Evolutionary conservation across 2,888 invertebrate species (phyloP).

Genomic region (Ophion ventricosus): DNA sequence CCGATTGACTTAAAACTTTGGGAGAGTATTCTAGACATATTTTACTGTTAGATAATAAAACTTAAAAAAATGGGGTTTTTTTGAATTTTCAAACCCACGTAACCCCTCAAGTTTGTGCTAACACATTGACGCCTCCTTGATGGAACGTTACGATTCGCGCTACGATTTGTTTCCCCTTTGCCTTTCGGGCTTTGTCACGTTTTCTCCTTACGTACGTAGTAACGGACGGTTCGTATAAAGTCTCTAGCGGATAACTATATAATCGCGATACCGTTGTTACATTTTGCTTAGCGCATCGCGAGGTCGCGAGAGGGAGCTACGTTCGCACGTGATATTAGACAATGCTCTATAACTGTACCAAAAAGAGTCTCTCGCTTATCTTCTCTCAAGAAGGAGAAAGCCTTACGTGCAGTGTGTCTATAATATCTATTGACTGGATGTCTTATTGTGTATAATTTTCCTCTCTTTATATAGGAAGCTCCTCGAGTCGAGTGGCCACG

Average conservation of each 20-base stretch:
- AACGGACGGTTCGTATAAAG: conserved; percentile 31
- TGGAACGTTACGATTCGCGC: conserved; percentile 12
- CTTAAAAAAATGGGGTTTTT: too few relatives aligned
- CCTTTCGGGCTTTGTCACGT: conserved; percentile 15
- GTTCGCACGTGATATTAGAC: conserved; percentile 29
- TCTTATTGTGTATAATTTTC: conserved; percentile 47
- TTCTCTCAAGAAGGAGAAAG: conserved; percentile 53
- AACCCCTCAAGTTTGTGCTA: background rate
- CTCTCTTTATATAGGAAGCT: conserved; percentile 8
- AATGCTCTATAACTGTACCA: conserved; percentile 32
- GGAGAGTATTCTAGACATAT: too few relatives aligned
- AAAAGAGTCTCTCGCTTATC: conserved; percentile 36
- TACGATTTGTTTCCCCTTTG: conserved; percentile 21
- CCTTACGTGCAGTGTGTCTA: conserved; percentile 21
- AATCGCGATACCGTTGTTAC: conserved; percentile 58
- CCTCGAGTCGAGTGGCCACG: background rate
- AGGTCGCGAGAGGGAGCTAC: conserved; percentile 28
- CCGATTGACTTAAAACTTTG: too few relatives aligned
- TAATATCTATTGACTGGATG: conserved; percentile 50
- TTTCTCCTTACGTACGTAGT: conserved; percentile 26
- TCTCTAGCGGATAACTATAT: conserved; percentile 28
- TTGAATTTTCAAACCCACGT: too few relatives aligned
- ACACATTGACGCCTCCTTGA: background rate
- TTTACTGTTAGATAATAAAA: too few relatives aligned
- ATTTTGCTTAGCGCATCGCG: conserved; percentile 21